Evolutionary conservation across 2,113 vertebrate species (phyloP).

Genomic region (Neofelis nebulosa): DNA sequence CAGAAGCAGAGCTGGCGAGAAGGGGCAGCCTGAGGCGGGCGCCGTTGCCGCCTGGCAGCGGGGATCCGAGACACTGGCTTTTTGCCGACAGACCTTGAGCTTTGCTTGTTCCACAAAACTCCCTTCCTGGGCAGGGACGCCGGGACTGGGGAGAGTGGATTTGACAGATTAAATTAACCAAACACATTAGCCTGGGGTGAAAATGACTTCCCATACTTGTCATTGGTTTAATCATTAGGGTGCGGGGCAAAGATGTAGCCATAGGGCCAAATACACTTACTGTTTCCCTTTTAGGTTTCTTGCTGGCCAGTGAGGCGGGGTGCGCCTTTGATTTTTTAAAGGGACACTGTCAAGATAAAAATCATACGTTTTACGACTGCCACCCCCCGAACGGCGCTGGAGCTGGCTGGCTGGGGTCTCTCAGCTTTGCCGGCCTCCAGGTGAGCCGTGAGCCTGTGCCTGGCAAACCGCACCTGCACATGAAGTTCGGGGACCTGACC

Average conservation of each 20-base stretch:
- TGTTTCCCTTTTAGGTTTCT: slow-evolving; percentile 86
- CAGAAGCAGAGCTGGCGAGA: slow-evolving; percentile 61
- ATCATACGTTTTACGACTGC: slow-evolving; percentile 77
- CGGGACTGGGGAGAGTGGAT: slow-evolving; percentile 38
- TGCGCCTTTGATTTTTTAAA: slow-evolving; percentile 85
- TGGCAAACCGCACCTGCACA: not conserved
- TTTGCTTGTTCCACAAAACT: slow-evolving; percentile 60
- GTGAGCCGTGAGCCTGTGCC: not conserved
- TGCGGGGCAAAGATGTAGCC: slow-evolving; percentile 6
- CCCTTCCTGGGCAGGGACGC: slow-evolving; percentile 53
- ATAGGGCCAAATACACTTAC: slow-evolving; percentile 81
- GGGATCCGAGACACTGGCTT: not conserved
- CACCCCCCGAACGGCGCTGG: not conserved
- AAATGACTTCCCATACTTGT: slow-evolving; percentile 29
- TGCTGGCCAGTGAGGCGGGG: slow-evolving; percentile 85
- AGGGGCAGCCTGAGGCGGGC: not conserved
- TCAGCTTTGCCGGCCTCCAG: not conserved
- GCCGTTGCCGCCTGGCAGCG: not conserved
- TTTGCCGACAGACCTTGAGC: slow-evolving; percentile 37
- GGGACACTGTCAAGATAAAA: slow-evolving; percentile 86
- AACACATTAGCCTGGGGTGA: not conserved
- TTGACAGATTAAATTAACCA: slow-evolving; percentile 48
- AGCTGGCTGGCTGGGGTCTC: not conserved
- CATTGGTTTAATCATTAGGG: slow-evolving; percentile 38
- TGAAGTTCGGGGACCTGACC: not conserved